phyloP scores from a whole-genome alignment of 1,140 invertebrate species.

The Pseudobourletiella spinata region DNA sequence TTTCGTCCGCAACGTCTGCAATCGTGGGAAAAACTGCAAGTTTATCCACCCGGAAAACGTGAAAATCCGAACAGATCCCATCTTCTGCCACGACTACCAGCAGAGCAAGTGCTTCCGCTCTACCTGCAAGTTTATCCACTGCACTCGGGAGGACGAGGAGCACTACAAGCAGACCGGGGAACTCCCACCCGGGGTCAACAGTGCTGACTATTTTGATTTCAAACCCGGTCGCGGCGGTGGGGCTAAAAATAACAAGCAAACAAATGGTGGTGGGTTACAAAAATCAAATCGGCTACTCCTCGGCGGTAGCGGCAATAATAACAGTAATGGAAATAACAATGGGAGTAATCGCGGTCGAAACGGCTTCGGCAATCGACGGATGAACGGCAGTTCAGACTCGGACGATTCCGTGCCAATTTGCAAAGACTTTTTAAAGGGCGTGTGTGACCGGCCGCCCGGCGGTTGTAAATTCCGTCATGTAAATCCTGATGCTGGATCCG shows the following conservation, averaged over 20 bases:
- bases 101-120: conserved; percentile 58
- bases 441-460: conserved; percentile 50
- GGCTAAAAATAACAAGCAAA: not conserved
- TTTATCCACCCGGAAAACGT: conserved; percentile 52
- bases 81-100: conserved; percentile 79
- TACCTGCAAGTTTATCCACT: conserved; percentile 66
- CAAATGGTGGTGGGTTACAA: not conserved
- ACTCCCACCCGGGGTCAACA: conserved; percentile 48
- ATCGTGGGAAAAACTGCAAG: conserved; percentile 66
- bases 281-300: not conserved
- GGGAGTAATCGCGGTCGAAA: conserved; percentile 10
- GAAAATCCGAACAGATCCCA: conserved; percentile 43
- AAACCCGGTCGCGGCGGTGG: not conserved
- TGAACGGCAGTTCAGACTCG: not conserved
- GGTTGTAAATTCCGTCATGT: conserved; percentile 41
- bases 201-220: not conserved
- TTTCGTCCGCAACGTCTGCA: conserved; percentile 57
- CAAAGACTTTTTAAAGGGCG: conserved; percentile 66
- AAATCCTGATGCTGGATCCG: not conserved
- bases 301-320: not conserved
- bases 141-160: conserved; percentile 64
- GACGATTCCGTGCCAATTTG: conserved; percentile 53
- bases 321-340: not conserved
- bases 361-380: not conserved
- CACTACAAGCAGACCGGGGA: conserved; percentile 59